phyloP scores from a whole-genome alignment of 2,113 vertebrate genomes.

The Petrocephalus microphthalmus region DNA sequence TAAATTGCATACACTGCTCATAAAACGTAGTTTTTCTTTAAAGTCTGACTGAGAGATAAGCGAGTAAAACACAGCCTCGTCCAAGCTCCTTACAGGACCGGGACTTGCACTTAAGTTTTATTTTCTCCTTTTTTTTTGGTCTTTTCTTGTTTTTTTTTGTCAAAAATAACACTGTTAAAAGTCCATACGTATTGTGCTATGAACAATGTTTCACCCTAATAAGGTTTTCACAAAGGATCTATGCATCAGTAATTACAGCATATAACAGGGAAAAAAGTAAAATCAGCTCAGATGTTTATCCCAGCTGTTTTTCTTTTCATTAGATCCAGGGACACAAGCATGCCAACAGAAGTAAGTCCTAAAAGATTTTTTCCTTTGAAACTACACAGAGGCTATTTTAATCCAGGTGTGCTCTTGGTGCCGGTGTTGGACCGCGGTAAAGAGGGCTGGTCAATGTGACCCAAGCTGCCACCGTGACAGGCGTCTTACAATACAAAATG shows the following conservation, averaged over 20 bases:
- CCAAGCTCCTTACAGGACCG: constrained; percentile 19
- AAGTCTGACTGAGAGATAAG: constrained; percentile 29
- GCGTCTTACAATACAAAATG: constrained; percentile 60
- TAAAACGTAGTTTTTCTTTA: constrained; percentile 53
- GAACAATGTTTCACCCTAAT: constrained; percentile 61
- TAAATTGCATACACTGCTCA: constrained; percentile 80
- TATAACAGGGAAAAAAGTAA: constrained; percentile 61
- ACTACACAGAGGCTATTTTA: constrained; percentile 36
- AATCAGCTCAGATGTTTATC: constrained; percentile 42
- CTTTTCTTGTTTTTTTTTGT: constrained; percentile 30
- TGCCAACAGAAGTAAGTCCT: constrained; percentile 70
- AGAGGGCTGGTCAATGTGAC: constrained; percentile 79
- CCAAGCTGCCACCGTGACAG: constrained; percentile 65
- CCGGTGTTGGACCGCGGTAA: constrained; percentile 37
- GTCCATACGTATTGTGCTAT: constrained; percentile 67
- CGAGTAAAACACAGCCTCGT: constrained; percentile 27
- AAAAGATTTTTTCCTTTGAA: constrained; percentile 30
- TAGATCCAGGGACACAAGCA: constrained; percentile 71
- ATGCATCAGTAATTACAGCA: constrained; percentile 70
- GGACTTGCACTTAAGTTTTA: background rate
- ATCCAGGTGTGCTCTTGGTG: constrained; percentile 9
- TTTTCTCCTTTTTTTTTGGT: constrained; percentile 10
- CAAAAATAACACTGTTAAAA: constrained; percentile 68
- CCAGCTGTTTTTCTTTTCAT: constrained; percentile 52
- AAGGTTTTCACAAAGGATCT: constrained; percentile 66